phyloP scores from a whole-genome alignment of 1,140 invertebrate species.

The Orchestia grillus region DNA sequence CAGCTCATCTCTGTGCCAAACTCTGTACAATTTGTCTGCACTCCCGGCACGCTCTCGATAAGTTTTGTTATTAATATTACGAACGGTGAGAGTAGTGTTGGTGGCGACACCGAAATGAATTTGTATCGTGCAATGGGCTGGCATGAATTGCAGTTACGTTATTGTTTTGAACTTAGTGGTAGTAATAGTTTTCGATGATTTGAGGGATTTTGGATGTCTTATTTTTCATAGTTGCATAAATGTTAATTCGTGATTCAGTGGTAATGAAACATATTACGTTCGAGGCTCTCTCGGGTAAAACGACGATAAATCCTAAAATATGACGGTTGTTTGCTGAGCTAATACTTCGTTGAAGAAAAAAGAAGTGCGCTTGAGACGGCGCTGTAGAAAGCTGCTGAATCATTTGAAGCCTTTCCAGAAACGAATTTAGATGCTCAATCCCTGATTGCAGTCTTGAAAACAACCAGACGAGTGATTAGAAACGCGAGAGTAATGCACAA shows the following conservation, averaged over 20 bases:
- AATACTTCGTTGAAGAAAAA: background rate
- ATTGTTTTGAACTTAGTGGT: background rate
- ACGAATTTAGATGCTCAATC: background rate
- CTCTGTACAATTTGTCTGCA: background rate
- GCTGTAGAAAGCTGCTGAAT: background rate
- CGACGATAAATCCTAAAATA: background rate
- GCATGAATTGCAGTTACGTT: background rate
- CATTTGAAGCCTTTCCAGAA: background rate
- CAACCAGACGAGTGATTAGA: background rate
- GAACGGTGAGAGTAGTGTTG: too few relatives aligned
- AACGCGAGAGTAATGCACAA: too few relatives aligned
- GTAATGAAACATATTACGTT: background rate
- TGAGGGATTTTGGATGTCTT: background rate
- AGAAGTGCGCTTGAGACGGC: background rate
- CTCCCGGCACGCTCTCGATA: too few relatives aligned
- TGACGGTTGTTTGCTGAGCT: background rate
- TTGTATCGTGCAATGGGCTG: background rate
- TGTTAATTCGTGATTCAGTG: too few relatives aligned
- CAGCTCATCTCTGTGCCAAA: constrained; percentile 33
- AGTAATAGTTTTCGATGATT: background rate
- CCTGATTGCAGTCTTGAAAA: background rate
- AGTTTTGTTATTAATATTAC: too few relatives aligned
- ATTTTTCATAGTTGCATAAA: background rate
- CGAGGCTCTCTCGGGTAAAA: background rate
- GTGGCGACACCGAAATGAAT: background rate